These are phyloP conservation scores for Antheraea mylitta DNA, from an alignment of 1,140 invertebrate genomes.

Conservation along the genomic window DNA sequence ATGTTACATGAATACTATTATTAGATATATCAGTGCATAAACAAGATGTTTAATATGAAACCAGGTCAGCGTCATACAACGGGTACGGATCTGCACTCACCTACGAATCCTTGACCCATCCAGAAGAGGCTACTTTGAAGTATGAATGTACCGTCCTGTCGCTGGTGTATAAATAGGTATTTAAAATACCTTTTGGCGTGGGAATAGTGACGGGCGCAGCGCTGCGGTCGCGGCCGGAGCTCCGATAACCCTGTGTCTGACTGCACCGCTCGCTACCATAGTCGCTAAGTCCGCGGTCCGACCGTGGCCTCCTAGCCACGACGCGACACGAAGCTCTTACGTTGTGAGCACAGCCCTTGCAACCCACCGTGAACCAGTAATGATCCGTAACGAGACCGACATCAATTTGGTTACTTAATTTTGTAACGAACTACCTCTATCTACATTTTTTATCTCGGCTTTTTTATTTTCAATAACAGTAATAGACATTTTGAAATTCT, in stretches of 20 bases:
- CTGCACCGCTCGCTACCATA: slow-evolving; percentile 29
- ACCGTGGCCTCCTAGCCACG: too few relatives aligned
- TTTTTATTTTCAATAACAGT: slow-evolving; percentile 63
- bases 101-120: slow-evolving; percentile 75
- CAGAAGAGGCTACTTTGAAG: slow-evolving; percentile 74
- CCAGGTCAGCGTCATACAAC: slow-evolving; percentile 50
- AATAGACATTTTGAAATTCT: slow-evolving; percentile 41
- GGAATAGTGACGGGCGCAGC: slow-evolving; percentile 65
- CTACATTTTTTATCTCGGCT: slow-evolving; percentile 64
- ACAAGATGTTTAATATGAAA: slow-evolving; percentile 47
- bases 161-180: slow-evolving; percentile 74
- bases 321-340: neutral
- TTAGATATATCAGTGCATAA: slow-evolving; percentile 17
- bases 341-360: neutral
- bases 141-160: slow-evolving; percentile 69
- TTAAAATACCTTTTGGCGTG: slow-evolving; percentile 73
- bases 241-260: slow-evolving; percentile 56
- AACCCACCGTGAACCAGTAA: slow-evolving; percentile 68
- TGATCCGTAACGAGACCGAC: slow-evolving; percentile 66
- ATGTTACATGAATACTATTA: neutral
- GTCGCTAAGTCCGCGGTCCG: slow-evolving; percentile 11
- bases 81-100: slow-evolving; percentile 66
- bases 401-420: slow-evolving; percentile 73
- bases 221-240: slow-evolving; percentile 22
- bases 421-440: slow-evolving; percentile 60